Percentiles rank a stretch among this genome's conserved stretches.
Conservation (phyloP, 2,113 vertebrate species). For the Hyperopisus bebe region DNA sequence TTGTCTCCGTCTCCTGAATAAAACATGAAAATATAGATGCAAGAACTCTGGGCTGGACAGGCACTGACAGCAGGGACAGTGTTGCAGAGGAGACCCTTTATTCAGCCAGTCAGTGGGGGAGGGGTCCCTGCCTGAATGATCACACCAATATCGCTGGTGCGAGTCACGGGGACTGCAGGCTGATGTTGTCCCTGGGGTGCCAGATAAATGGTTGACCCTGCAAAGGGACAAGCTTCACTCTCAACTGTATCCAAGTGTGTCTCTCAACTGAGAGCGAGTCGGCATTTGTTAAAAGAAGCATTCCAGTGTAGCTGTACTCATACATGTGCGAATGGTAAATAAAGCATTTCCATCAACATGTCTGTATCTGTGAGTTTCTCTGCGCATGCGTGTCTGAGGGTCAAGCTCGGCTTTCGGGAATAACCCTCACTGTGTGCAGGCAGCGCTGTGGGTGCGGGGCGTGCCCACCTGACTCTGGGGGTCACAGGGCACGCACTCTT, state of each 20-base stretch:
- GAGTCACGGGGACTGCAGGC: neutral
- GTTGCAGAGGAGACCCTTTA: neutral
- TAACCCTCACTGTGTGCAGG: neutral
- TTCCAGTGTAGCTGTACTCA: neutral
- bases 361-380: neutral
- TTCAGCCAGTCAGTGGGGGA: neutral
- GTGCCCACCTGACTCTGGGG: neutral
- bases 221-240: neutral
- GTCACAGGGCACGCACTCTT: neutral
- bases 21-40: neutral
- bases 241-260: neutral
- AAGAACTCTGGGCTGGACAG: neutral
- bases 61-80: too few species aligned
- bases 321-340: neutral
- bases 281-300: neutral
- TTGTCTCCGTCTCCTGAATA: conserved; percentile 20
- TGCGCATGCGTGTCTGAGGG: neutral
- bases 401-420: neutral
- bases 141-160: neutral
- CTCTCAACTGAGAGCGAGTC: neutral
- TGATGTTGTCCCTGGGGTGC: neutral
- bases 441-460: neutral
- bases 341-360: neutral
- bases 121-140: neutral
- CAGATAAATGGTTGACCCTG: neutral